Conservation (phyloP, 2,113 vertebrate species). For the Mesocricetus auratus region DNA sequence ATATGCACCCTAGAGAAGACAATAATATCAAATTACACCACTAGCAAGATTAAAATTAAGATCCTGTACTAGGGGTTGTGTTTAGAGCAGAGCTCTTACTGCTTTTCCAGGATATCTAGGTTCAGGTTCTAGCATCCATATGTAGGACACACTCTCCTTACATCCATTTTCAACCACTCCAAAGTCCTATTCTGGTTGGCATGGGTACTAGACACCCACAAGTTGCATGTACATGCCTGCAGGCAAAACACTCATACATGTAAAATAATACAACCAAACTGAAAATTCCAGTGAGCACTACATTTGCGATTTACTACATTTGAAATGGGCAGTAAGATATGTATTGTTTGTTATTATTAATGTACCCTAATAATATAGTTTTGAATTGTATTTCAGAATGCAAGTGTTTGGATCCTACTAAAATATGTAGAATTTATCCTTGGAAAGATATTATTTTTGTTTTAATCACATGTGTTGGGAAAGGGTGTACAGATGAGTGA, state of each 20-base stretch:
- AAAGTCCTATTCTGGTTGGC: no score
- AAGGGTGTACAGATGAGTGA: neutral
- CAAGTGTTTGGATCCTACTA: neutral
- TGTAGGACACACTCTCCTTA: neutral
- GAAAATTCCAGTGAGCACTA: neutral
- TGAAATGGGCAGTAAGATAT: neutral
- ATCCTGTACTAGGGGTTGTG: neutral
- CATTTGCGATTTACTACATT: neutral
- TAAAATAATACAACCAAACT: neutral
- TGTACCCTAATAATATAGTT: neutral
- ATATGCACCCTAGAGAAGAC: neutral
- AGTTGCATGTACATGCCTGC: fast-evolving
- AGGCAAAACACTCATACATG: neutral
- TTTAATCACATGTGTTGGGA: neutral
- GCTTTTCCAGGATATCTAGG: no score
- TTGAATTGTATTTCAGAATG: conserved; percentile 22
- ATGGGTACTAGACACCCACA: no score
- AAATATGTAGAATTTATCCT: neutral
- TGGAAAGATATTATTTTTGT: neutral
- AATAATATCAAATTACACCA: neutral
- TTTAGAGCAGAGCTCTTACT: no score
- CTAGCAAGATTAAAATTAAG: conserved; percentile 10
- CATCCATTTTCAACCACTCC: neutral
- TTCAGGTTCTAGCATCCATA: neutral
- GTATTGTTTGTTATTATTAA: neutral